These are phyloP conservation scores for Trachurus trachurus DNA, from an alignment of 2,797 vertebrate genomes.

Conservation along the genomic window DNA sequence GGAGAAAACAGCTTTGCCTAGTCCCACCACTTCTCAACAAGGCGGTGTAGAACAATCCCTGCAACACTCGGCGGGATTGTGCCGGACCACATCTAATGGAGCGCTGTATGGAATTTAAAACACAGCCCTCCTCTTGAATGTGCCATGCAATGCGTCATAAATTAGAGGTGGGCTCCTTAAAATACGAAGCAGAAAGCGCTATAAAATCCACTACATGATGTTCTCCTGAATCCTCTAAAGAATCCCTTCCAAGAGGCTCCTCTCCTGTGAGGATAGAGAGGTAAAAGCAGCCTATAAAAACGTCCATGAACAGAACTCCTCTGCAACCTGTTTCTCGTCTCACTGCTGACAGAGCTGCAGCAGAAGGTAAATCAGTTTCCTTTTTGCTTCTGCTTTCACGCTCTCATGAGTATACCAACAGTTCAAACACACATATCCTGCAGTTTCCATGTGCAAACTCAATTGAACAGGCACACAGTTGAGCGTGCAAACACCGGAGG, in stretches of 20 bases:
- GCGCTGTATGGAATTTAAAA: constrained; percentile 69
- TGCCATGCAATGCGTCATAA: constrained; percentile 50
- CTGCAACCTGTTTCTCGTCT: constrained; percentile 59
- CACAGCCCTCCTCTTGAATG: constrained; percentile 35
- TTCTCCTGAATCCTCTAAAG: constrained; percentile 59
- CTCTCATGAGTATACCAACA: constrained; percentile 52
- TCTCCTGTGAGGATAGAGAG: constrained; percentile 44
- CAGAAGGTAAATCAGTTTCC: constrained; percentile 66
- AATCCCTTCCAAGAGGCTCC: constrained; percentile 37
- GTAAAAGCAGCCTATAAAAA: constrained; percentile 65
- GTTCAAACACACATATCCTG: constrained; percentile 47
- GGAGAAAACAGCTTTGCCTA: constrained; percentile 77
- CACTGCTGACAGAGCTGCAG: constrained; percentile 53
- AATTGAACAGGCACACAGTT: constrained; percentile 36
- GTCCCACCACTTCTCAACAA: constrained; percentile 70
- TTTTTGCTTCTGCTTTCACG: constrained; percentile 46
- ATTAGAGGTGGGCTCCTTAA: constrained; percentile 66
- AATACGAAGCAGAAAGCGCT: constrained; percentile 62
- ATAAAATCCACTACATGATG: constrained; percentile 66
- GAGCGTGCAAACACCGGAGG: constrained; percentile 47
- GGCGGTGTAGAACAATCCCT: constrained; percentile 70
- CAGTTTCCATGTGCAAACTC: constrained; percentile 48
- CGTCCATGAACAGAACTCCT: constrained; percentile 53
- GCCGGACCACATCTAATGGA: constrained; percentile 69
- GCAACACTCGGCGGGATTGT: constrained; percentile 56